Evolutionary conservation across 1,140 invertebrate genomes (phyloP).

Genomic region (Polypedilum vanderplanki): DNA sequence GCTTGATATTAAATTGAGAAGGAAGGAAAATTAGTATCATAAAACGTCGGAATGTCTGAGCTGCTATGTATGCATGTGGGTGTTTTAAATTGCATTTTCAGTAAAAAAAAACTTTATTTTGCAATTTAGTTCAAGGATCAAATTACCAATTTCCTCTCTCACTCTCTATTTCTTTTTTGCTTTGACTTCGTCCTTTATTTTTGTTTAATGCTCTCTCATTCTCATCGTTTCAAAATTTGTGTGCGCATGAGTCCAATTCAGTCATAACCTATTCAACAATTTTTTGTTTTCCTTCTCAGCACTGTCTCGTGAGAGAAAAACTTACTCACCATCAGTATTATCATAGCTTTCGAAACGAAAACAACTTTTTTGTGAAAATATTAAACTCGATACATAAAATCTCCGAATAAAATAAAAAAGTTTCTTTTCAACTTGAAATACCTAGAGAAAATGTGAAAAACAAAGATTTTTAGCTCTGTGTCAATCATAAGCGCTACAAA

Average conservation of each 20-base stretch:
- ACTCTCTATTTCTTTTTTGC: not conserved
- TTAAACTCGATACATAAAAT: no score
- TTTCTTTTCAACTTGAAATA: no score
- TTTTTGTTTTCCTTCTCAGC: conserved; percentile 2
- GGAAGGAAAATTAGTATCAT: not conserved
- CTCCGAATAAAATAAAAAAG: no score
- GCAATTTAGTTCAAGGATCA: conserved; percentile 28
- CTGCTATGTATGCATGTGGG: not conserved
- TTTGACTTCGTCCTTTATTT: not conserved
- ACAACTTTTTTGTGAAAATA: not conserved
- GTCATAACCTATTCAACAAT: conserved; percentile 9
- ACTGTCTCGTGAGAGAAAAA: not conserved
- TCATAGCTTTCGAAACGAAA: not conserved
- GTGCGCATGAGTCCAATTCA: not conserved
- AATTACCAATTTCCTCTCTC: conserved; percentile 21
- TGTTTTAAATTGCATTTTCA: conserved; percentile 19
- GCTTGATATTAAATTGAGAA: not conserved
- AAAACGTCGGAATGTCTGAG: not conserved
- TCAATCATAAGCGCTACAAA: no score
- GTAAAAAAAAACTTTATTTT: conserved; percentile 3
- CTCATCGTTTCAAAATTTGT: not conserved
- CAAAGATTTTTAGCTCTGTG: no score
- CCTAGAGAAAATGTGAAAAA: no score
- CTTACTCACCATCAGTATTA: not conserved
- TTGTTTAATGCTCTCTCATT: not conserved